Evolutionary conservation across 1,140 invertebrate genomes (phyloP).

Genomic region (Drosophila bocqueti): DNA sequence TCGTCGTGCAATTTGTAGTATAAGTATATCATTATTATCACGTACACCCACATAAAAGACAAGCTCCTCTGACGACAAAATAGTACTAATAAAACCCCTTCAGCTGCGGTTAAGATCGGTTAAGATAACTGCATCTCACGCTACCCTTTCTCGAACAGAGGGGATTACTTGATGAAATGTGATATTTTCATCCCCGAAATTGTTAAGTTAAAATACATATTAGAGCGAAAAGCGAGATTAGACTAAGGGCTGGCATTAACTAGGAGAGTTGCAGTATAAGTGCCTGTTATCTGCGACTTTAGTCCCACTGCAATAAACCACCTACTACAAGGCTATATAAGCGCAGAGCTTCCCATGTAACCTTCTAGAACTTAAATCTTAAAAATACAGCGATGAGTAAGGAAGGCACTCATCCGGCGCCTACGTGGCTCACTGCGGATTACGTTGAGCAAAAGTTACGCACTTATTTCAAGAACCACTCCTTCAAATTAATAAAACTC

Average conservation of each 20-base stretch:
- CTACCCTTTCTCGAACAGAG: slow-evolving; percentile 18
- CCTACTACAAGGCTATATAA: slow-evolving; percentile 1
- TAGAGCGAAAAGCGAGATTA: neutral
- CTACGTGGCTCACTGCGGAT: slow-evolving; percentile 61
- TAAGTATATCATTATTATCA: neutral
- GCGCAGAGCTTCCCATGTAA: neutral
- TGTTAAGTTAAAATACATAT: neutral
- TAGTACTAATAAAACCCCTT: neutral
- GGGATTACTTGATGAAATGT: slow-evolving; percentile 17
- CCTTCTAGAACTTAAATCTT: neutral
- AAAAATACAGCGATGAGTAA: slow-evolving; percentile 25
- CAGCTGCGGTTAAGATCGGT: neutral
- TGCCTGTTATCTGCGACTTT: neutral
- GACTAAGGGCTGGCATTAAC: neutral
- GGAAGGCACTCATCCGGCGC: slow-evolving; percentile 5
- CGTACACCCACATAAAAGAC: neutral
- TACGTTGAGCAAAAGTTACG: slow-evolving; percentile 63
- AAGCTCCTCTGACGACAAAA: slow-evolving; percentile 1
- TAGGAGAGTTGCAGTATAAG: neutral
- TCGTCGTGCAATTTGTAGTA: neutral
- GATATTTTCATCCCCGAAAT: neutral
- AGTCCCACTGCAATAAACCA: neutral
- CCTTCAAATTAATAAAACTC: slow-evolving; percentile 44
- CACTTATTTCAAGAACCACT: slow-evolving; percentile 47
- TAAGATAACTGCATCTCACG: neutral